Evolutionary conservation across 2,113 vertebrate species (phyloP).

Genomic region (Lagopus muta): DNA sequence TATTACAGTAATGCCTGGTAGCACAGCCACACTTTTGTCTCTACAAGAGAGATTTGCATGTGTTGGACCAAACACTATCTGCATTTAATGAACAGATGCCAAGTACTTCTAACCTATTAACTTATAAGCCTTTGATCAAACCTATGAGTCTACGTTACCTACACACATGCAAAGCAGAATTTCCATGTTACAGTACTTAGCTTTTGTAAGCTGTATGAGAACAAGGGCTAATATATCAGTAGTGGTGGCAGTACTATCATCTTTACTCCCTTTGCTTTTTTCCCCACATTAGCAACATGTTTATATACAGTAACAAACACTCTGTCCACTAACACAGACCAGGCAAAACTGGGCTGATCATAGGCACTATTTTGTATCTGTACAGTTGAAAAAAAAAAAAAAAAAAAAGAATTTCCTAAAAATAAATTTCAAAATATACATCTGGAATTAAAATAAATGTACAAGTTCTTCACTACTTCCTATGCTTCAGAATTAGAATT

Average conservation of each 20-base stretch:
- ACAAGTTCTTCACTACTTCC: neutral
- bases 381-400: neutral
- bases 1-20: neutral
- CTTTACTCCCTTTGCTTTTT: neutral
- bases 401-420: neutral
- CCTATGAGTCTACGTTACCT: neutral
- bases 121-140: neutral
- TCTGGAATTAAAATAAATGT: neutral
- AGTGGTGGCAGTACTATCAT: neutral
- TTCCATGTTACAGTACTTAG: neutral
- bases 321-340: neutral
- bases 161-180: neutral
- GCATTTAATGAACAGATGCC: neutral
- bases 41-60: neutral
- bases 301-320: neutral
- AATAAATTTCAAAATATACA: neutral
- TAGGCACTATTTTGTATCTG: neutral
- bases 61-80: neutral
- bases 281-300: neutral
- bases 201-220: neutral
- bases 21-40: neutral
- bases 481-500: constrained; percentile 7
- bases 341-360: neutral
- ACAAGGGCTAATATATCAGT: neutral
- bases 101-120: neutral